Base-by-base conservation (phyloP, 2,888 invertebrate species). In the Drosophila nr. perissopoda region DNA sequence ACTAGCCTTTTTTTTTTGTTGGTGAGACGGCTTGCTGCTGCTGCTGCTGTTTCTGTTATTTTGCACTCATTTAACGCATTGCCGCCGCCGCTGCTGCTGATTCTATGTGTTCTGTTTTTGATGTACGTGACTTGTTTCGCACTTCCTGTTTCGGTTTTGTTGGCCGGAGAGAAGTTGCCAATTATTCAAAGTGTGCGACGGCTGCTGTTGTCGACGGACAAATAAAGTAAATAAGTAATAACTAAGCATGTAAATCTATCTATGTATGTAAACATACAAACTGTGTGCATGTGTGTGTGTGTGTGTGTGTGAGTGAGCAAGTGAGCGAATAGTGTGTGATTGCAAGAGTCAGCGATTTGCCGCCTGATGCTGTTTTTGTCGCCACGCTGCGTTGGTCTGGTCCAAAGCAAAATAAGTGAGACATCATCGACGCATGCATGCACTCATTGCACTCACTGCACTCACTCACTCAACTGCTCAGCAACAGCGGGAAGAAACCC, bases 51-150 rank as follows among this genome's bases (percentile, higher is more conserved):
- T 49, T 34, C 38, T 57, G 53, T 29, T 38, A 27, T 60, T 54
- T 65, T 54, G 61, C 61, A 53, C 54, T 62, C 42, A 62, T 62
- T 62, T 53, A 25, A 13, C 61, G 18, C 36, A 54, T 54, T 54
- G 6, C 27, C 27, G 18, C 4, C 25, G 25, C 6, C 21, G 33
- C 5, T 21, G 40, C 10, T 7, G 40, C 6, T 56, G 46, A 34
- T 60, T 57, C 25, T 61, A 4, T 27, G 38, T 79, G 66, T 74
- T 74, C 69, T 79, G 66, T 68, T 70, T 72, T 61, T 57, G 46
- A 67, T 60, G 74, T 81, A 81, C 82, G 82, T 81, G 81, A 83
- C 81, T 83, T 74, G 77, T 77, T 61, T 75, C 65, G 82, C 83
- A 81, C 80, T 82, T 81, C 81, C 81, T 81, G 82, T 79, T 74